These are phyloP conservation scores for Emydura subglobosa DNA, from an alignment of 2,113 vertebrate genomes.

Conservation along the genomic window DNA sequence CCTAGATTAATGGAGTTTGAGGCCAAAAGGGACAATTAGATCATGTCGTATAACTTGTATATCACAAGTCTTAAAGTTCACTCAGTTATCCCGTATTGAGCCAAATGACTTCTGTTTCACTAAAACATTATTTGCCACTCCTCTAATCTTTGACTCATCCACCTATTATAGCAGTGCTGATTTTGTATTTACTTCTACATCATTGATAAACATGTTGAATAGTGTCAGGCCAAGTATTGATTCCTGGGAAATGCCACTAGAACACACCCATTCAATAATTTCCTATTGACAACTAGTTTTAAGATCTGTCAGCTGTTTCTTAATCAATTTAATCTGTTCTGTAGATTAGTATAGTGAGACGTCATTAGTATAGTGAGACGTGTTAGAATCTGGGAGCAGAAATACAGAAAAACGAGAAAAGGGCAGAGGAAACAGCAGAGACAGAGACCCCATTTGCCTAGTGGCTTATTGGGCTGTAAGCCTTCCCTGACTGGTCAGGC, in stretches of 20 bases:
- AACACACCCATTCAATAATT: not conserved
- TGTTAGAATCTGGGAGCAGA: not conserved
- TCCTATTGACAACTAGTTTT: rapidly evolving
- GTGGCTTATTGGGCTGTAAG: not conserved
- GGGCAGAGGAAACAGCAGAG: not conserved
- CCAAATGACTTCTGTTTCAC: not conserved
- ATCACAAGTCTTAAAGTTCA: not conserved
- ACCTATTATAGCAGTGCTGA: not conserved
- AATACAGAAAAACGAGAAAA: not conserved
- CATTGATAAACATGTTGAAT: not conserved
- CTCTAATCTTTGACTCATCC: not conserved
- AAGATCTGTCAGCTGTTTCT: not conserved
- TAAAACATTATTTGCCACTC: not conserved
- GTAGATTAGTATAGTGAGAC: rapidly evolving
- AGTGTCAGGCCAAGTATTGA: not conserved
- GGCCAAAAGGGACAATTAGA: not conserved
- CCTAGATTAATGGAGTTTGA: not conserved
- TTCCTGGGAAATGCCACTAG: rapidly evolving
- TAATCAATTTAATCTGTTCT: too few species aligned
- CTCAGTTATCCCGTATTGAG: not conserved
- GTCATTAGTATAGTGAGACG: not conserved
- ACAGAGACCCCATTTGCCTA: not conserved
- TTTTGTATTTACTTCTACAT: not conserved
- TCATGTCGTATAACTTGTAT: not conserved
- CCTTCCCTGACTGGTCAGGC: too few species aligned